Evolutionary conservation across 2,113 vertebrate species (phyloP).

Genomic region (Lucifuga dentata): DNA sequence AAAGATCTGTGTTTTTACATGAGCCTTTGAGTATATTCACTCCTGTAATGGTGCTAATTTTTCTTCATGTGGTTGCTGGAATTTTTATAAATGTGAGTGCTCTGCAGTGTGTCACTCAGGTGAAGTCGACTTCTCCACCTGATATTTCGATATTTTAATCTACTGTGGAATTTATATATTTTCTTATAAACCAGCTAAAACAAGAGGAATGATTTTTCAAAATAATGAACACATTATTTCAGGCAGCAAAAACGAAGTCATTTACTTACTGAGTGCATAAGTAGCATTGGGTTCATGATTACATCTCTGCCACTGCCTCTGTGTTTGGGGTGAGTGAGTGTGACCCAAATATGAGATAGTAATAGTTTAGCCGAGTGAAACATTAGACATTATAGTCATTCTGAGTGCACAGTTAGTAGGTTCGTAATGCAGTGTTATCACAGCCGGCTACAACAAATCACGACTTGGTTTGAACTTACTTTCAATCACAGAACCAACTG

Average conservation of each 20-base stretch:
- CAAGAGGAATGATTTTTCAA: slow-evolving; percentile 19
- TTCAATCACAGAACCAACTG: slow-evolving; percentile 1
- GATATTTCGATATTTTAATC: slow-evolving; percentile 32
- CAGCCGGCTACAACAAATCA: slow-evolving; percentile 49
- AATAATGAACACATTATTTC: slow-evolving; percentile 52
- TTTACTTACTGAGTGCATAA: slow-evolving; percentile 47
- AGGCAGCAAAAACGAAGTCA: slow-evolving; percentile 50
- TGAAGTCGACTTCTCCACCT: not conserved
- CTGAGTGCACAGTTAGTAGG: slow-evolving; percentile 10
- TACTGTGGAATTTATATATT: slow-evolving; percentile 14
- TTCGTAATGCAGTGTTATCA: slow-evolving; percentile 47
- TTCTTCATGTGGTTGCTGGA: slow-evolving; percentile 50
- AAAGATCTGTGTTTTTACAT: slow-evolving; percentile 64
- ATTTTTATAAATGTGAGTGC: slow-evolving; percentile 41
- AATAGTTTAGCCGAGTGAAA: slow-evolving; percentile 43
- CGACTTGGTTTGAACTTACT: slow-evolving; percentile 38
- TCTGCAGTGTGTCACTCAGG: slow-evolving; percentile 15
- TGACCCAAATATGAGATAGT: slow-evolving; percentile 61
- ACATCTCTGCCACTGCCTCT: slow-evolving; percentile 52
- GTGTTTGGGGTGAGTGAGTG: slow-evolving; percentile 53
- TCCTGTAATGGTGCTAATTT: slow-evolving; percentile 57
- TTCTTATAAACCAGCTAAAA: slow-evolving; percentile 15
- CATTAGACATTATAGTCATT: slow-evolving; percentile 47
- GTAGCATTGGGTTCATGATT: slow-evolving; percentile 39
- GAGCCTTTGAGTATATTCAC: slow-evolving; percentile 50